Evolutionary conservation across 1,140 invertebrate genomes (phyloP), one percentile per base, ranked within the genome.

Genomic region (Planococcus citri): DNA sequence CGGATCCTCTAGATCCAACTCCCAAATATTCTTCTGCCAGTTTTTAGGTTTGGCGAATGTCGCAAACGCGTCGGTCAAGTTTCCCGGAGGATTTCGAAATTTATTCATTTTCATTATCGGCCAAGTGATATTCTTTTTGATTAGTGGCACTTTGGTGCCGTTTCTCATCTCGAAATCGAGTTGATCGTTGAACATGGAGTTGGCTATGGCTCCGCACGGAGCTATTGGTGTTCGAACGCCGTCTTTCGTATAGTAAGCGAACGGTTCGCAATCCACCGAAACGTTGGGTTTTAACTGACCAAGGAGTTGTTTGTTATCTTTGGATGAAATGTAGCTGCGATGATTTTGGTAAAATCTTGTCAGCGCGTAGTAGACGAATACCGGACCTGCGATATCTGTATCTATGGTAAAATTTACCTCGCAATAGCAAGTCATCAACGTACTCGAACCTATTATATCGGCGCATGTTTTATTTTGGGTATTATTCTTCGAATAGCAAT

Each of bases 301-400:
- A 20, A 95, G 80, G 3, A 99, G 81, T 78, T 99, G 97, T 76
- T 87, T 88, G 78, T 98, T 96, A 82, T 97, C 95, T 22, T 95
- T 84, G 17, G 96, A 98, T 78, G 97, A 97, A 0, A 99, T 95
- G 83, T 98, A 99, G 70, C 95, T 86, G 38, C 97, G 85, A 81
- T 99, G 97, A 78, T 99, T 99, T 79, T 99, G 97, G 78, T 98
- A 99, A 78, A 94, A 99, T 78, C 99, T 99, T 33, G 89, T 93
- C 41, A 99, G 78, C 9, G 93, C 95, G 82, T 99, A 99, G 78
- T 99, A 99, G 83, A 99, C 90, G 75, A 90, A 98, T 0, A 98
- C 95, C 22, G 60, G 60, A 24, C 10, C 60, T 12, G 3, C 22
- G 20, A 64, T 64, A 27, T 64, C 60, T 24, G 3, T 24, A 4